These are phyloP conservation scores for Microchirus variegatus DNA, from an alignment of 2,797 vertebrate species.

Conservation along the genomic window DNA sequence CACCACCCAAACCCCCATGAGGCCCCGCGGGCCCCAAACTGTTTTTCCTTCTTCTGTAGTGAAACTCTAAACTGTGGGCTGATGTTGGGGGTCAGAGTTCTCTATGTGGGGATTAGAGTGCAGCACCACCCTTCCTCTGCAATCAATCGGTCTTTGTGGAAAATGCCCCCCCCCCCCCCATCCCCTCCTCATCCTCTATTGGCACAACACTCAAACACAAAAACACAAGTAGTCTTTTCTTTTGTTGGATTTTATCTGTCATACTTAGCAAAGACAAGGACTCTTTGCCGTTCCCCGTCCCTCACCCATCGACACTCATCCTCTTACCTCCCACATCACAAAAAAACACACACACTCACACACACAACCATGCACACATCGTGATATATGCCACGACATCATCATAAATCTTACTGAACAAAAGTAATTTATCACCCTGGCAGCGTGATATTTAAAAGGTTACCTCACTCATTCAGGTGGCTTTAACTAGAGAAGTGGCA, in stretches of 20 bases:
- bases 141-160: conserved; percentile 76
- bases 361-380: conserved; percentile 14
- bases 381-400: neutral
- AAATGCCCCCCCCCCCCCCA: conserved; percentile 11
- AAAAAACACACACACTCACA: conserved; percentile 24
- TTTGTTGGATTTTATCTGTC: conserved; percentile 22
- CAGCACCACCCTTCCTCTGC: conserved; percentile 63
- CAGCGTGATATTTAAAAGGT: conserved; percentile 4
- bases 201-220: conserved; percentile 21
- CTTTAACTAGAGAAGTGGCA: conserved; percentile 14
- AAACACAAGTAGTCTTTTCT: conserved; percentile 30
- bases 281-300: conserved; percentile 23
- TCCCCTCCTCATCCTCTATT: conserved; percentile 20
- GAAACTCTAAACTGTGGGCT: conserved; percentile 73
- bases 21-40: conserved; percentile 51
- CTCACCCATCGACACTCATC: conserved; percentile 14
- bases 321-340: neutral
- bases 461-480: conserved; percentile 3
- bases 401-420: neutral
- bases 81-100: conserved; percentile 76
- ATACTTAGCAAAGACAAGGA: conserved; percentile 47
- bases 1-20: conserved; percentile 8
- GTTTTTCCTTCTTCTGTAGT: conserved; percentile 65
- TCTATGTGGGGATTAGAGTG: conserved; percentile 63
- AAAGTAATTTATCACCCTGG: conserved; percentile 4